phyloP scores from a whole-genome alignment of 2,888 invertebrate species.

The Eupithecia subumbrata region DNA sequence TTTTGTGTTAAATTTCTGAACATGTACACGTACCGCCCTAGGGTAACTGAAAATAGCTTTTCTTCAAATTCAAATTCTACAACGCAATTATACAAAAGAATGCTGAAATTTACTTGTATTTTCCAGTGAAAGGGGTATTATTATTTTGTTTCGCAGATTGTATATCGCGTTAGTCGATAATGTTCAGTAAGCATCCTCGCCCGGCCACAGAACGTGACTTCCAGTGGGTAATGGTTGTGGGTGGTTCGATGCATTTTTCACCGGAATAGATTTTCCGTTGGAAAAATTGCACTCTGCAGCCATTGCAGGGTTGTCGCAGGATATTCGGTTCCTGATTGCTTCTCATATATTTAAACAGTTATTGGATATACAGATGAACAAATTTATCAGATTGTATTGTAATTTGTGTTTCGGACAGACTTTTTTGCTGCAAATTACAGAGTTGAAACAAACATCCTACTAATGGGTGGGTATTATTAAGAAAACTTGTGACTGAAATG shows the following conservation, averaged over 20 bases:
- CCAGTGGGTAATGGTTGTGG: slow-evolving; percentile 56
- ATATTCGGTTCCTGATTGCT: slow-evolving; percentile 61
- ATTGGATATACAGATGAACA: background rate
- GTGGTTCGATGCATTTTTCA: slow-evolving; percentile 66
- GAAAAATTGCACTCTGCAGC: slow-evolving; percentile 69
- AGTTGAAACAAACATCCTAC: background rate
- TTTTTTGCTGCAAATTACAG: background rate
- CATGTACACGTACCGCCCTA: slow-evolving; percentile 24
- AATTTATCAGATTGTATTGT: background rate
- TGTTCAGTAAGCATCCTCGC: slow-evolving; percentile 59
- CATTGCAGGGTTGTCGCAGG: slow-evolving; percentile 55
- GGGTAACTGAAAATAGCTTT: slow-evolving; percentile 27
- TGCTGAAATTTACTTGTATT: slow-evolving; percentile 15
- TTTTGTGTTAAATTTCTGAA: slow-evolving; percentile 5
- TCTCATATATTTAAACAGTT: slow-evolving; percentile 45
- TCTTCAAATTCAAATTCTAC: slow-evolving; percentile 26
- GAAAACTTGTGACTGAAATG: background rate
- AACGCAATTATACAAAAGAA: slow-evolving; percentile 30
- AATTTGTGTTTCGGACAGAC: background rate
- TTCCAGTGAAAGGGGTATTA: slow-evolving; percentile 9
- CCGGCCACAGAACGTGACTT: slow-evolving; percentile 73
- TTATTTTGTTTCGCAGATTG: slow-evolving; percentile 16
- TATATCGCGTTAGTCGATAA: slow-evolving; percentile 53
- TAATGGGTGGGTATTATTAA: background rate
- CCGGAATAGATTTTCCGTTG: slow-evolving; percentile 62